Base-by-base conservation (phyloP, 2,113 vertebrate species). In the Regulus satrapa region DNA sequence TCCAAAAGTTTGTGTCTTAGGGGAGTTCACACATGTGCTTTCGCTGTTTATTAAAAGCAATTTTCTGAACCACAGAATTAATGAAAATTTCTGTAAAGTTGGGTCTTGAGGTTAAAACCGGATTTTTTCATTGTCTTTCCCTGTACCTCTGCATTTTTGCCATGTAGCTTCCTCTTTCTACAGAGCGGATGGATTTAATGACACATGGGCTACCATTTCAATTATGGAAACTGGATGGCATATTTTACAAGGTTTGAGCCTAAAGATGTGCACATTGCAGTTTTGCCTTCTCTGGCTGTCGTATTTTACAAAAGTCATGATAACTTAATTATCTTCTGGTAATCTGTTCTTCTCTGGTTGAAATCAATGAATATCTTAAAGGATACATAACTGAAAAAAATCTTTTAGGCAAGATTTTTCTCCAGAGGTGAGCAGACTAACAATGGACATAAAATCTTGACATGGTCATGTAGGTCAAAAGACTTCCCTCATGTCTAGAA, bases 21-120 rank as follows among this genome's bases (percentile, higher is more conserved):
- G 8, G 26, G 9, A 68, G 9, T 4, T 2, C 4, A 0, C 8
- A 12, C 0, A 0, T 36, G 18, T 14, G 15, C 31, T 84, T 84
- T 71, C 36, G n/a, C 20, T 40, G 4, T 77, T 64, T 34, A 12
- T 58, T 67, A 20, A 2, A 74, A 41, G 17, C 45, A 14, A 32
- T 68, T 69, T 89, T 52, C 45, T 69, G 54, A 77, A 52, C 24
- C 51, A 10, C 8, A 45, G 20, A 41, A 15, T 23, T 92, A 55
- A 43, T 41, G 26, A 46, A 55, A 8, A 43, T 69, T 61, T 73
- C 41, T 68, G 13, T 83, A 14, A 48, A 68, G 61, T 66, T 79
- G 2, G 58, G 3, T 55, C 15, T 41, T 72, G 58, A 56, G 34
- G 40, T 71, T 8, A 49, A 58, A 67, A 19, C 8, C 23, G 3